phyloP scores from a whole-genome alignment of 2,113 vertebrate species.

The Python bivittatus region DNA sequence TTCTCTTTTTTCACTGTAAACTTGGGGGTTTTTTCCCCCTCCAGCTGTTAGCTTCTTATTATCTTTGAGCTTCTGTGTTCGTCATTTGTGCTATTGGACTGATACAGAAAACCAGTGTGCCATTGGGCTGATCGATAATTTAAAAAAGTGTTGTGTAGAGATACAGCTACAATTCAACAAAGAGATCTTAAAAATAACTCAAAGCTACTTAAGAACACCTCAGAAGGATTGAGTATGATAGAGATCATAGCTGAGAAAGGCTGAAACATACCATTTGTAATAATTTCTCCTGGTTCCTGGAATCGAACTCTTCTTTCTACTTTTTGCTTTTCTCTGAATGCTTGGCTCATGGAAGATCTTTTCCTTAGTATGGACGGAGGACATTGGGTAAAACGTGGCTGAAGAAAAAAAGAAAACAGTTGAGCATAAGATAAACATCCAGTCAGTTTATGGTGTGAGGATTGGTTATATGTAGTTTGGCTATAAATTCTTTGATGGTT shows the following conservation, averaged over 20 bases:
- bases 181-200: not conserved
- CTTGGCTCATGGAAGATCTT: constrained; percentile 60
- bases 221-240: not conserved
- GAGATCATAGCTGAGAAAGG: not conserved
- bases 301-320: constrained; percentile 84
- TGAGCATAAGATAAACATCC: not conserved
- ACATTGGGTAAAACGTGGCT: constrained; percentile 66
- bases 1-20: not conserved
- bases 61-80: not conserved
- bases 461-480: not conserved
- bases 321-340: constrained; percentile 68
- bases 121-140: too few species aligned
- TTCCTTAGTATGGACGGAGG: constrained; percentile 88
- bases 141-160: not conserved
- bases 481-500: not conserved
- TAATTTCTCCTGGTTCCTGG: constrained; percentile 83
- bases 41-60: not conserved
- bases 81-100: not conserved
- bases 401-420: not conserved
- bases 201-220: not conserved
- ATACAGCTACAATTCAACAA: not conserved
- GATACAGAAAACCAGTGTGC: not conserved
- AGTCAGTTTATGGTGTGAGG: not conserved
- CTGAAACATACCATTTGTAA: constrained; percentile 79
- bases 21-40: not conserved